Evolutionary conservation across 2,113 vertebrate genomes (phyloP).

Genomic region (Potamarius usumacintae): DNA sequence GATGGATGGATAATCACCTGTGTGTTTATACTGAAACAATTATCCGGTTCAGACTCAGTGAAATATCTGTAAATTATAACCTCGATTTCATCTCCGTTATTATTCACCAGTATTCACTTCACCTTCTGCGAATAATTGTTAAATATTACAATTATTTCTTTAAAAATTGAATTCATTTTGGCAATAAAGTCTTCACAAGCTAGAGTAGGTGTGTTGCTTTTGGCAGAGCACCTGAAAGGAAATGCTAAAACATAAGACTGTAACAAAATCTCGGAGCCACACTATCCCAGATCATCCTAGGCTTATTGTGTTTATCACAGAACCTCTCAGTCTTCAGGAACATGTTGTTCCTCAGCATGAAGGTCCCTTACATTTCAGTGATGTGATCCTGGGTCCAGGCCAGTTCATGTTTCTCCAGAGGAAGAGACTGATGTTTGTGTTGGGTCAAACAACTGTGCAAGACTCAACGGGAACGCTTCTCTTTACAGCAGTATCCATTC

Average conservation of each 20-base stretch:
- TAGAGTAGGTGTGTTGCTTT: background rate
- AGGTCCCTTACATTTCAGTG: slow-evolving; percentile 33
- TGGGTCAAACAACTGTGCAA: slow-evolving; percentile 59
- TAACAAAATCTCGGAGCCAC: background rate
- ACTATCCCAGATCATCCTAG: background rate
- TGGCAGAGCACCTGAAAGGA: background rate
- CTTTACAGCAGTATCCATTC: slow-evolving; percentile 62
- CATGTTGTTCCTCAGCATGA: slow-evolving; percentile 31
- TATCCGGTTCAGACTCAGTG: too few species aligned
- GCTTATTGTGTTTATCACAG: background rate
- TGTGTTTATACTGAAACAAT: too few species aligned
- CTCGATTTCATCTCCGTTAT: too few species aligned
- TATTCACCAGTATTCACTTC: too few species aligned
- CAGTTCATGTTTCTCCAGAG: slow-evolving; percentile 31
- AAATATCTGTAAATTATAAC: too few species aligned
- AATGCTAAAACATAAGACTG: background rate
- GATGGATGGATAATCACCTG: too few species aligned
- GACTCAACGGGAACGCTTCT: slow-evolving; percentile 52
- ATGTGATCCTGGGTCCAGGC: slow-evolving; percentile 27
- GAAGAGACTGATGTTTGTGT: slow-evolving; percentile 64
- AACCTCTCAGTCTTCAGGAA: slow-evolving; percentile 28
- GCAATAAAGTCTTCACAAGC: background rate
- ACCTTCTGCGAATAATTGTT: too few species aligned
- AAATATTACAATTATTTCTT: too few species aligned
- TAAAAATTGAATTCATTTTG: background rate